Evolutionary conservation across 2,888 invertebrate species (phyloP).

Genomic region (Epinotia nisella): DNA sequence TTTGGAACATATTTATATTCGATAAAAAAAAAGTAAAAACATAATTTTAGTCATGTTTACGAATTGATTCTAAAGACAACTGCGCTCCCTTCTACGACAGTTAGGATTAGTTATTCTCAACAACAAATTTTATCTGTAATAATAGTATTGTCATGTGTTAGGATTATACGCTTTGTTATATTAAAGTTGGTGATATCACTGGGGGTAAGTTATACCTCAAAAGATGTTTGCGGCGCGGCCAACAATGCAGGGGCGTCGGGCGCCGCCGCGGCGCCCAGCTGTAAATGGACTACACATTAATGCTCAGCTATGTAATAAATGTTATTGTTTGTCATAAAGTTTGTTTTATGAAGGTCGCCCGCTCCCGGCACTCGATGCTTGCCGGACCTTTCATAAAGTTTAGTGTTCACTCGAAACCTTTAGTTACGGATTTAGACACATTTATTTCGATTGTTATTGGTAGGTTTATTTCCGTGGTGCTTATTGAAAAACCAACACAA

Average conservation of each 20-base stretch:
- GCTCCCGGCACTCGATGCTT: constrained; percentile 62
- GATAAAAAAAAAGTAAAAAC: constrained; percentile 3
- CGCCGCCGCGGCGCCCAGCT: constrained; percentile 68
- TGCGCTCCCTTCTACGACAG: neutral
- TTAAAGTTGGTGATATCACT: constrained; percentile 50
- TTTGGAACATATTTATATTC: constrained; percentile 48
- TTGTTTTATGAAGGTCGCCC: constrained; percentile 79
- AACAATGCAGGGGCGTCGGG: constrained; percentile 61
- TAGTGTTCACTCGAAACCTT: constrained; percentile 65
- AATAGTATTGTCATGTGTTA: constrained; percentile 57
- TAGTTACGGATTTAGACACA: constrained; percentile 60
- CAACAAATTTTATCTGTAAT: constrained; percentile 47
- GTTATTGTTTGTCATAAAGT: constrained; percentile 83
- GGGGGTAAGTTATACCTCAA: constrained; percentile 57
- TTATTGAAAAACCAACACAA: constrained; percentile 46
- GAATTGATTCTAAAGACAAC: neutral
- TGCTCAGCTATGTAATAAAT: constrained; percentile 81
- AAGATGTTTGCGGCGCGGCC: constrained; percentile 64
- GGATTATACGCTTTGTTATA: constrained; percentile 62
- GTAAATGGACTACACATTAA: constrained; percentile 79
- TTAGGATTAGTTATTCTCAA: constrained; percentile 17
- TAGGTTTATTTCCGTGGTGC: constrained; percentile 48
- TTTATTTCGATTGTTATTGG: constrained; percentile 59
- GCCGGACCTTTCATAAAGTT: constrained; percentile 75
- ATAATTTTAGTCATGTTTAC: constrained; percentile 1